Evolutionary conservation across 2,113 vertebrate species (phyloP).

Genomic region (Microtus montanus): DNA sequence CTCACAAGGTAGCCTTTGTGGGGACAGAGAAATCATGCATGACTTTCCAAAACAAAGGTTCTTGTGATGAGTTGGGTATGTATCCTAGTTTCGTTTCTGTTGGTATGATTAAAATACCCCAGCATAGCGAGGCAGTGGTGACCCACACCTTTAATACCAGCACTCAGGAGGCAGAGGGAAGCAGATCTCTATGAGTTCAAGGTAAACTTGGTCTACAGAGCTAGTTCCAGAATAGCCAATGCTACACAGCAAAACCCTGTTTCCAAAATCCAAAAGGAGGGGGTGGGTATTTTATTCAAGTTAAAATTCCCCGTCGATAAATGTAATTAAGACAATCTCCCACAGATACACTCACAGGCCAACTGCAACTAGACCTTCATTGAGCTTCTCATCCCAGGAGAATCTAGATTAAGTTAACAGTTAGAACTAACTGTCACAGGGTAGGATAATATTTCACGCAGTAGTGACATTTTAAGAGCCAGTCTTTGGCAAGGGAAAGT

Average conservation of each 20-base stretch:
- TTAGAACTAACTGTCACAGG: neutral
- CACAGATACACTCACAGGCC: neutral
- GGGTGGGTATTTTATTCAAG: too few relatives aligned
- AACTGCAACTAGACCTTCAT: neutral
- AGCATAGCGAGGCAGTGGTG: neutral
- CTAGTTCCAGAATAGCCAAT: neutral
- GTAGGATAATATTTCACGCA: neutral
- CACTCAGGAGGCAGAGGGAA: neutral
- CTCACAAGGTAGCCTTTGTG: neutral
- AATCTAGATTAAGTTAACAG: neutral
- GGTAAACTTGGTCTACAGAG: neutral
- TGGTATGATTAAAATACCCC: neutral
- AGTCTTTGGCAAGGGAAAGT: neutral
- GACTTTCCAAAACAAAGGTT: neutral
- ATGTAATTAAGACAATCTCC: neutral
- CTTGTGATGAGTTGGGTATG: neutral
- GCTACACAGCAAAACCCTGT: neutral
- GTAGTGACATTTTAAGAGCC: neutral
- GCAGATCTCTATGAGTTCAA: neutral
- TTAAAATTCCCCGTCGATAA: too few relatives aligned
- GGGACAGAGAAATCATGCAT: neutral
- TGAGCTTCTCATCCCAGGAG: neutral
- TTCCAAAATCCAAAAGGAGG: neutral
- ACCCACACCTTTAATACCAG: neutral
- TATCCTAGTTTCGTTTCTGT: neutral